These are phyloP conservation scores for Diarsia dahlii DNA, from an alignment of 2,888 invertebrate genomes.

Conservation along the genomic window DNA sequence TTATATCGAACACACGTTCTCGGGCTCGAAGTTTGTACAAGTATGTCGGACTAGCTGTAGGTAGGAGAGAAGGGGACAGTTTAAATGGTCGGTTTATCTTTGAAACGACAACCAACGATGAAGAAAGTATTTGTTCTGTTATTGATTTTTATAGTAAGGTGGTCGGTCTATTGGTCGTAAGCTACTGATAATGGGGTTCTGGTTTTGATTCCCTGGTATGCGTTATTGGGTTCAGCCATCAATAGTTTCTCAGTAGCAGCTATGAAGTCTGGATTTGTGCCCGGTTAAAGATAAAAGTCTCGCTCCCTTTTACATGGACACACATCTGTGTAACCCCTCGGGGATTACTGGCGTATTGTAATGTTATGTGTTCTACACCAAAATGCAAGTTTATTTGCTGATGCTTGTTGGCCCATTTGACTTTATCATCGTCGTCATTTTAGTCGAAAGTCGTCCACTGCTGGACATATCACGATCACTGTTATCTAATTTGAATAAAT, in stretches of 20 bases:
- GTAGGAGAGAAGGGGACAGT: background rate
- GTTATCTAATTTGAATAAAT: too few species aligned
- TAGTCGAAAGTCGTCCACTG: too few species aligned
- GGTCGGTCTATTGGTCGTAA: background rate
- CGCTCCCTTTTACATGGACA: too few species aligned
- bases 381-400: too few species aligned
- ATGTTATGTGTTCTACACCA: too few species aligned
- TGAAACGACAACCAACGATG: slow-evolving; percentile 1
- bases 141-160: background rate
- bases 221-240: too few species aligned
- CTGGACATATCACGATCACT: too few species aligned
- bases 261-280: background rate
- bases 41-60: slow-evolving; percentile 26
- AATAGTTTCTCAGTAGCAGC: background rate
- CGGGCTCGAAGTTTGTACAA: slow-evolving; percentile 49
- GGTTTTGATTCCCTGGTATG: background rate
- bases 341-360: too few species aligned
- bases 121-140: background rate
- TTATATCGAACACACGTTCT: slow-evolving; percentile 58
- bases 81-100: slow-evolving; percentile 33
- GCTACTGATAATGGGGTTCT: background rate
- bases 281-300: background rate
- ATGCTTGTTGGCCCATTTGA: too few species aligned
- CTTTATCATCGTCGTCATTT: too few species aligned
- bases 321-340: too few species aligned